These are phyloP conservation scores for Agrilus planipennis DNA, from an alignment of 1,140 invertebrate genomes.

Conservation along the genomic window DNA sequence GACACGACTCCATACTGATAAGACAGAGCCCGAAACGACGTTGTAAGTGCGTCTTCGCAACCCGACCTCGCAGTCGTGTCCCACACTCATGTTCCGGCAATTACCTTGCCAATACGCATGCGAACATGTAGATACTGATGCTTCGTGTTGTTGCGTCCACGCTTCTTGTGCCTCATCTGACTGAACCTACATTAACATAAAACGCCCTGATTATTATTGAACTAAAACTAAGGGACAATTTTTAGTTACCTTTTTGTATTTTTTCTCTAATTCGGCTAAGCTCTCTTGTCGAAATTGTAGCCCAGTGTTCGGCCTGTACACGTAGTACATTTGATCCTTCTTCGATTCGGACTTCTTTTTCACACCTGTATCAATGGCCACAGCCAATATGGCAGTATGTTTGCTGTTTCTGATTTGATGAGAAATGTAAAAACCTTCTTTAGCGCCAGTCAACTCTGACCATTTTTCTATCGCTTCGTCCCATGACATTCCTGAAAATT, in stretches of 20 bases:
- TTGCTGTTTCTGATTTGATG: constrained; percentile 73
- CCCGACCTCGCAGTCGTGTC: constrained; percentile 82
- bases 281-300: constrained; percentile 71
- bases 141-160: constrained; percentile 85
- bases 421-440: constrained; percentile 87
- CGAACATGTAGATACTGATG: constrained; percentile 72
- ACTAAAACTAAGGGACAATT: too few relatives aligned
- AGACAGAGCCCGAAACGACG: constrained; percentile 86
- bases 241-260: constrained; percentile 72
- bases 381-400: constrained; percentile 72
- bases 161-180: constrained; percentile 65
- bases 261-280: constrained; percentile 83
- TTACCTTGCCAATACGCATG: constrained; percentile 91
- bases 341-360: constrained; percentile 51
- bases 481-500: constrained; percentile 77
- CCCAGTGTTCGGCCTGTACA: constrained; percentile 58
- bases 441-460: constrained; percentile 46
- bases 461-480: constrained; percentile 71
- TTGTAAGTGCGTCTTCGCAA: constrained; percentile 82
- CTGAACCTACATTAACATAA: constrained; percentile 18
- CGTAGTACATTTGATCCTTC: constrained; percentile 74
- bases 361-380: constrained; percentile 44
- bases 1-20: constrained; percentile 90
- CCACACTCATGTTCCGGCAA: constrained; percentile 66
- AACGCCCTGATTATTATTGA: too few relatives aligned